Conservation (phyloP, 2,113 vertebrate species). For the Coryphaenoides rupestris region DNA sequence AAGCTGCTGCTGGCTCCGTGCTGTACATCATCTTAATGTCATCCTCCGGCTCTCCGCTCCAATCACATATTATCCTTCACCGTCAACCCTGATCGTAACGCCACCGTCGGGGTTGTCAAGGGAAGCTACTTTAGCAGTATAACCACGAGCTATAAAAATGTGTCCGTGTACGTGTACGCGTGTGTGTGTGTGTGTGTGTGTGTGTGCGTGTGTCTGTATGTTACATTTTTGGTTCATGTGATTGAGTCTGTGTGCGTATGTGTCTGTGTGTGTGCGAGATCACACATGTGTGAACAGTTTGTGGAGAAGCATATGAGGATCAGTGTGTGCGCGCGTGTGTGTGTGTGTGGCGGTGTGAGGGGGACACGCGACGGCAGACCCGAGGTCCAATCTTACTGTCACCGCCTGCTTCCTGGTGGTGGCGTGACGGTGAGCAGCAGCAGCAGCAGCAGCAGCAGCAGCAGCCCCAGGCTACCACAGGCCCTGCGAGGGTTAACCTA, state of each 20-base stretch:
- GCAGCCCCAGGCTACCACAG: conserved; percentile 73
- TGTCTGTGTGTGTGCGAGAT: conserved; percentile 18
- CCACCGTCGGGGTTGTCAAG: conserved; percentile 40
- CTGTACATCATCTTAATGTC: conserved; percentile 58
- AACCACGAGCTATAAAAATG: not conserved
- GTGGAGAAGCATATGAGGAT: conserved; percentile 26
- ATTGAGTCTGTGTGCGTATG: conserved; percentile 38
- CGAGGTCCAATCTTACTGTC: conserved; percentile 82
- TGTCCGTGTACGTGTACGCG: not conserved
- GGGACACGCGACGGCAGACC: conserved; percentile 73
- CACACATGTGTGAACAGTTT: too few relatives aligned
- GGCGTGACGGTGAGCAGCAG: conserved; percentile 76
- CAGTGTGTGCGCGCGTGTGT: conserved; percentile 36
- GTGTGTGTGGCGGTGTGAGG: conserved; percentile 27
- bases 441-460: too few relatives aligned
- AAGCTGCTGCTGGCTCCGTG: conserved; percentile 23
- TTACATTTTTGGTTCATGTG: too few relatives aligned
- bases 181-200: conserved; percentile 11
- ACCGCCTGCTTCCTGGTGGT: conserved; percentile 76
- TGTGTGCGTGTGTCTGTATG: conserved; percentile 8
- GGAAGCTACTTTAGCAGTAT: conserved; percentile 20
- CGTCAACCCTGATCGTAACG: conserved; percentile 35
- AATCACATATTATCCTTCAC: conserved; percentile 53
- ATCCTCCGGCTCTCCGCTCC: conserved; percentile 35
- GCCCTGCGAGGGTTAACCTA: conserved; percentile 82